Evolutionary conservation across 2,113 vertebrate species (phyloP), one percentile per base, ranked within the genome.

Genomic region (Salvelinus alpinus): DNA sequence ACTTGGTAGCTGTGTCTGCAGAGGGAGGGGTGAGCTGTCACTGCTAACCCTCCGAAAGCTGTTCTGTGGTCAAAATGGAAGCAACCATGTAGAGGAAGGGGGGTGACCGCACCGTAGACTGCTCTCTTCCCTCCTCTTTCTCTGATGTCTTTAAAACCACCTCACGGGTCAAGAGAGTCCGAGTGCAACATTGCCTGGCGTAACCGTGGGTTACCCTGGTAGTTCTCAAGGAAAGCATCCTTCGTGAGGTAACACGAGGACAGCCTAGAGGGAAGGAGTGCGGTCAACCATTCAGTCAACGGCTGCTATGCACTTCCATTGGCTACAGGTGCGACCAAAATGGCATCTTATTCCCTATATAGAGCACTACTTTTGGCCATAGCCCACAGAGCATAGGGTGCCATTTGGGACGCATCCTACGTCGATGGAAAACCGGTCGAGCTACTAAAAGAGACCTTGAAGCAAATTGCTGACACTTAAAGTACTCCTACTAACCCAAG

Each of bases 381-480:
- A 44, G 4, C 14, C 14, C 51, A 54, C 3, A 54, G 51, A 54
- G 12, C 16, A 4, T 54, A 14, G 4, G 48, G 14, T 16, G 4
- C 48, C 48, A 5, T 54, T 54, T 54, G 16, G 4, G 48, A 16
- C 48, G 16, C 48, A 16, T 5, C 14, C 48, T 18, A 16, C 3
- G 64, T 18, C 75, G n/a, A 71, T 77, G 71, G 20, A 34, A 86
- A 80, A 85, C 75, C 78, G 78, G 71, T 73, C 51, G 64, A 77
- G 65, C 25, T 31, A 80, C 44, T 18, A 8, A 16, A 47, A 24
- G 13, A 22, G 13, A 65, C 72, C 60, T 25, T 25, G 11, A 77
- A 29, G 75, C 76, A 76, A 80, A 84, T 67, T 72, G 69, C 80
- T 80, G 77, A 90, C 77, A 57, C n/a, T 60, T 74, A 85, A 79